Base-by-base conservation (phyloP, 1,140 invertebrate species). In the Leptestheria dahalacensis region DNA sequence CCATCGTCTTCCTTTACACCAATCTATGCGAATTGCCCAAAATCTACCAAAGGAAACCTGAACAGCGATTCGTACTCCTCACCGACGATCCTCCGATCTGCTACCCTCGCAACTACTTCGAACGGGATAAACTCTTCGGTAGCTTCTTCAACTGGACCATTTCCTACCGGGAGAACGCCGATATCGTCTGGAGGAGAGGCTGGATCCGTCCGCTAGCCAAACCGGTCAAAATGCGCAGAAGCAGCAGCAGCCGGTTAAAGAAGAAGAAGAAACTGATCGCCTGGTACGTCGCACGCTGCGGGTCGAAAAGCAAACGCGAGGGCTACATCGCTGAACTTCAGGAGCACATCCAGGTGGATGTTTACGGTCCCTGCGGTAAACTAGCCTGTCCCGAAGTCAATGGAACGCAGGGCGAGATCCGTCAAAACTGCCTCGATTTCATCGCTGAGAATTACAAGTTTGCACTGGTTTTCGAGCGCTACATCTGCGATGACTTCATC, bases 341-440 rank as follows among this genome's bases (percentile, higher is more conserved):
- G 24, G 69, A 73, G 54, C 68, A 71, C 59, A 70, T 81, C 18
- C 57, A 65, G 12, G 75, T 81, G 11, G 77, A 80, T 64, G 73
- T 79, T 28, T 81, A 73, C 63, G 79, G 79, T 11, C 64, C 62
- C 6, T 82, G 79, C 65, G 70, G 70, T 9, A 47, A 33, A 1
- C 49, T 62, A 3, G 52, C 24, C 21, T 69, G 67, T 48, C 53
- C 53, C 11, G 53, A 55, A 41, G 33, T 28, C 1, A 55, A 55
- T 20, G 53, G 53, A n/a, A 29, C 53, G 23, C 53, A 26, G 4
- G 53, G 53, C 11, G 53, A 55, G 20, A 33, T 33, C 12, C 53
- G 28, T 15, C 53, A 55, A 41, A 26, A 26, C 20, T 55, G 53
- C 20, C 53, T 55, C 10, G 53, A 55, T 55, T 29, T 26, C 20